Evolutionary conservation across 2,888 invertebrate species (phyloP), one percentile per base, ranked within the genome.

Genomic region (Drosophila percnosoma): DNA sequence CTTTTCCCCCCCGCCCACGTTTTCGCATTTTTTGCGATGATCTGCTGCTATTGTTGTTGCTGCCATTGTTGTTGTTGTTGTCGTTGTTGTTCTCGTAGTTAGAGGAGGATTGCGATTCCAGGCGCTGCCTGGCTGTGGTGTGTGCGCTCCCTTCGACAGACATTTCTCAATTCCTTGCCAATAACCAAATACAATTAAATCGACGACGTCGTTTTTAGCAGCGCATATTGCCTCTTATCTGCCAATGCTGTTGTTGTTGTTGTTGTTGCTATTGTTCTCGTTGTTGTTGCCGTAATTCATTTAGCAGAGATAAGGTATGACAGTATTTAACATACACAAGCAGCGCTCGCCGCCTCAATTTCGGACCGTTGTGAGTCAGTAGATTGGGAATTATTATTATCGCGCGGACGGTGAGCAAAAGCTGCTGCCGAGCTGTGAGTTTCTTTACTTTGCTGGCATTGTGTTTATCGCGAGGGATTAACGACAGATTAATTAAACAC

Each of bases 181-280:
- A 63, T 49, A 36, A 62, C 53, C 34, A 33, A 71, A 54, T 68
- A 55, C 75, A 59, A 68, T 45, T 65, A 27, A 62, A 54, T 38
- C 62, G 21, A 21, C 58, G n/a, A 62, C 61, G 59, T 54, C 48
- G 53, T 27, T 53, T 34, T 65, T 38, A 13, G 53, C 60, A 34
- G 38, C 52, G 53, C 69, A 74, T 58, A 66, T 34, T 18, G 49
- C 52, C 67, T 54, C 59, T 71, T 78, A 79, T 80, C 80, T 57
- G 33, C 33, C 27, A 13, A 18, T 27, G 55, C 38, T 2, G 11
- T 27, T 34, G 24, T 53, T 24, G 34, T 11, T 51, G 54, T 15
- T 34, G 53, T 21, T 34, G 21, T 34, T 27, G 24, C 36, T 24
- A 4, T 8, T 27, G 55, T 38, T 13, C 27, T 55, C 15, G 54